Conservation (phyloP, 1,140 invertebrate species). For the Chrysoperla carnea region DNA sequence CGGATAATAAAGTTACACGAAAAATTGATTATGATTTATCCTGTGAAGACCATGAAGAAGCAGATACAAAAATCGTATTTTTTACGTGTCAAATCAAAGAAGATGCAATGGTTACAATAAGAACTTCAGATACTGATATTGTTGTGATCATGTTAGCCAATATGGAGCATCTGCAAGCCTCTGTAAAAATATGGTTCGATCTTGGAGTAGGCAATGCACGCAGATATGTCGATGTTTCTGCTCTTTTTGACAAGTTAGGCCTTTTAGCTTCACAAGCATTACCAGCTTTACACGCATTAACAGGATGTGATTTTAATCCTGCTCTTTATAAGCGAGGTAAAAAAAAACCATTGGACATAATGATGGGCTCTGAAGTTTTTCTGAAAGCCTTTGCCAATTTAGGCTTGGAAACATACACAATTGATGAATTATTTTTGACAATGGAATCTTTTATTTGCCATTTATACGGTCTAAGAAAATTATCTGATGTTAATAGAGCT, state of each 20-base stretch:
- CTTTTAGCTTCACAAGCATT: slow-evolving; percentile 3
- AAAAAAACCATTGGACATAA: slow-evolving; percentile 8
- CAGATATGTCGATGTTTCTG: slow-evolving; percentile 2
- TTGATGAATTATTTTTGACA: too few species aligned
- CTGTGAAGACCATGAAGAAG: slow-evolving; percentile 14
- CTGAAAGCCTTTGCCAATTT: too few species aligned
- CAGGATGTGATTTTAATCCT: slow-evolving; percentile 12
- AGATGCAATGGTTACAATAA: slow-evolving; percentile 8
- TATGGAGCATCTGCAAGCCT: slow-evolving; percentile 8
- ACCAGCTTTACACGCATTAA: slow-evolving; percentile 11
- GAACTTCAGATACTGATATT: slow-evolving; percentile 12
- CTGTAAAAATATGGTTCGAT: slow-evolving; percentile 10
- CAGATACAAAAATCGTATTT: slow-evolving; percentile 11
- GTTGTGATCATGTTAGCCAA: slow-evolving; percentile 13
- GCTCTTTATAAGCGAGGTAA: slow-evolving; percentile 10
- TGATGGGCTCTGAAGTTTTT: slow-evolving; percentile 4
- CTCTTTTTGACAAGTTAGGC: slow-evolving; percentile 3
- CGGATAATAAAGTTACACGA: slow-evolving; percentile 5
- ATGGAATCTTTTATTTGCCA: slow-evolving; percentile 4
- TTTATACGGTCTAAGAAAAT: slow-evolving; percentile 6
- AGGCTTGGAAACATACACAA: too few species aligned
- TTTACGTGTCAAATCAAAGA: slow-evolving; percentile 8
- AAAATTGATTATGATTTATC: slow-evolving; percentile 3
- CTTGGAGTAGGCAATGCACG: slow-evolving; percentile 8
- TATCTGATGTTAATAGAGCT: slow-evolving; percentile 6